Base-by-base conservation (phyloP, 2,888 invertebrate species). In the Dynastes tityus region DNA sequence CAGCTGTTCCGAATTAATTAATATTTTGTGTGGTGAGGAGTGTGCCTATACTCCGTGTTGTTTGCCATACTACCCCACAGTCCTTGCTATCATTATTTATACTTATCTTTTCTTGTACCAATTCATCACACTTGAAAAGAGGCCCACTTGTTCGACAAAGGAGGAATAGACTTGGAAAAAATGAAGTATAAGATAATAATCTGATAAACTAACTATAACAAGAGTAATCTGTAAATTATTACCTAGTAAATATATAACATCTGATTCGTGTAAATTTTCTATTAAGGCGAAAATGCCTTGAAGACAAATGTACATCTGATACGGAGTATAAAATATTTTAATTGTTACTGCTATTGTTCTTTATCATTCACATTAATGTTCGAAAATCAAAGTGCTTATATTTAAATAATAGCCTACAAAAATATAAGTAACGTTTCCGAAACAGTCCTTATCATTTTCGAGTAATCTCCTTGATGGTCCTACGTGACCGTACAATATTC, bases 391-490 rank as follows among this genome's bases (percentile, higher is more conserved):
- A 16, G 22, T 55, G 32, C 29, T 55, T n/a, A 71, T 37, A 55
- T 53, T 22, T 71, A 71, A 37, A 37, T 71, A 55, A 27, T 55
- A 58, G 49, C 55, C 53, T 29, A 32, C 16, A 22, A 49, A 68
- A 16, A 49, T 45, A 68, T 45, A 11, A 68, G 8, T 51, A 65
- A 64, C 64, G 29, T 64, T 32, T n/a, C 8, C 22, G 27, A 49
- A 45, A 16, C 68, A 45, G 27, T 9, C n/a, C 70, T 71, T 55
- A 55, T 71, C 53, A 6, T 51, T 32, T 71, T 71, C 32, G 40
- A n/a, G 13, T 22, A 32, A 70, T 49, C 37, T 65, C 13, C 1
- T 13, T 37, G 65, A 65, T 53, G 22, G 40, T 68, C 49, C 32
- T 32, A 11, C 11, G 53, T n/a, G 29, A 9, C 37, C 6, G n/a